Evolutionary conservation across 1,140 invertebrate species (phyloP).

Genomic region (Sarcophaga bullata): DNA sequence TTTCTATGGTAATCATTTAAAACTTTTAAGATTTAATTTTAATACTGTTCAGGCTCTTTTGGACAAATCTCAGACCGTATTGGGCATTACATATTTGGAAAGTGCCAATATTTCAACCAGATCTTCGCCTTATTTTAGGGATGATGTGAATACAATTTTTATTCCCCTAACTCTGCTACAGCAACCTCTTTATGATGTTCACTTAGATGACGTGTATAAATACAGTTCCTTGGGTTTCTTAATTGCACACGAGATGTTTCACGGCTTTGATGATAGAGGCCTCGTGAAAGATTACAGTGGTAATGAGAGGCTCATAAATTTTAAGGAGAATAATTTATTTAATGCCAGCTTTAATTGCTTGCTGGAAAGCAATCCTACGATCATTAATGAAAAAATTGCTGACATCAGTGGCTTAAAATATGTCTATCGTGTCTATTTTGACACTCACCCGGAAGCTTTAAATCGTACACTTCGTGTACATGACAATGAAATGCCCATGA

Average conservation of each 20-base stretch:
- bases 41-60: constrained; percentile 31
- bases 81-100: constrained; percentile 27
- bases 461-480: not conserved
- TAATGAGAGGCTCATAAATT: constrained; percentile 56
- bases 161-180: constrained; percentile 53
- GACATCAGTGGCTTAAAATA: constrained; percentile 52
- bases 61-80: not conserved
- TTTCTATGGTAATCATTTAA: constrained; percentile 50
- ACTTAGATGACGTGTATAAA: constrained; percentile 55
- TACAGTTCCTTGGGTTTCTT: constrained; percentile 56
- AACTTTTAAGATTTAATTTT: constrained; percentile 46
- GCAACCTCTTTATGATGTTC: constrained; percentile 48
- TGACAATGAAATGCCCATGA: constrained; percentile 35
- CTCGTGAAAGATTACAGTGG: constrained; percentile 69
- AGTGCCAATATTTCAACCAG: constrained; percentile 46
- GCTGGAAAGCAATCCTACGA: constrained; percentile 46
- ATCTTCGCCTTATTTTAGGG: constrained; percentile 51
- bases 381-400: constrained; percentile 52
- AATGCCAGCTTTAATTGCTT: constrained; percentile 47
- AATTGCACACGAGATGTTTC: constrained; percentile 77
- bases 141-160: constrained; percentile 50
- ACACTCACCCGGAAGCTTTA: not conserved
- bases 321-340: constrained; percentile 23
- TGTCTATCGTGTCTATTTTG: constrained; percentile 52
- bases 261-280: constrained; percentile 76